phyloP scores from a whole-genome alignment of 30 jellyfish, hydroid and myxozoan genomes.

The Sanderia malayensis region DNA sequence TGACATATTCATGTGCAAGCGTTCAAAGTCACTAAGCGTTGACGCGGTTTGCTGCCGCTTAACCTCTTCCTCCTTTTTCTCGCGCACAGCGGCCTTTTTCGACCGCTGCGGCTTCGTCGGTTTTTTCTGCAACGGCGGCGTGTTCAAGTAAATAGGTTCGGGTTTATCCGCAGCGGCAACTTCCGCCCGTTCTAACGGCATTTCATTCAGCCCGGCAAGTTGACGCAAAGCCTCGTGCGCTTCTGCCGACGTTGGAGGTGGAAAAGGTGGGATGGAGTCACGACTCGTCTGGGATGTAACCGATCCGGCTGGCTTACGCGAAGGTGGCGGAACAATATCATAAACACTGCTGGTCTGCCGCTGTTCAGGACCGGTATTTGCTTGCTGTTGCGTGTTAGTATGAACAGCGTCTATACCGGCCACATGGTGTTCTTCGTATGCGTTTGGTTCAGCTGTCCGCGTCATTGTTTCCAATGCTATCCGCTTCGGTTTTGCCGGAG shows the following conservation, averaged over 20 bases:
- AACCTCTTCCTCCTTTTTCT: too few species aligned
- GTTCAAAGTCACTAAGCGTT: conserved; percentile 10
- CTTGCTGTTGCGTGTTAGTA: not conserved
- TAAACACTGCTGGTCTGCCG: conserved; percentile 6
- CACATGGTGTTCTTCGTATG: conserved; percentile 8
- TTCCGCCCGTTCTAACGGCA: too few species aligned
- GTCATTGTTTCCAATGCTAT: not conserved
- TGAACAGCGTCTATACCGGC: conserved; percentile 7
- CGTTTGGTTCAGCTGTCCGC: conserved; percentile 17
- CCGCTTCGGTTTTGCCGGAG: conserved; percentile 4
- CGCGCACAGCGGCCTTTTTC: not conserved
- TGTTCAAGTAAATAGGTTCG: not conserved
- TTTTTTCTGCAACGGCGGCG: not conserved
- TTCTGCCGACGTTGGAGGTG: conserved; percentile 73
- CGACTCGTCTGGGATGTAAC: conserved; percentile 25
- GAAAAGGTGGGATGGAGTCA: conserved; percentile 57
- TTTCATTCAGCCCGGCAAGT: not conserved
- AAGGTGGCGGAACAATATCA: conserved; percentile 80
- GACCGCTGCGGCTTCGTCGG: not conserved
- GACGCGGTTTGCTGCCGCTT: too few species aligned
- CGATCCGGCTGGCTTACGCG: conserved; percentile 57
- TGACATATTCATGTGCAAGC: conserved; percentile 30
- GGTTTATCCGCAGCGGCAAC: not conserved
- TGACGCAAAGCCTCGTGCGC: conserved; percentile 44
- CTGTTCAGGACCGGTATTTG: not conserved